These are phyloP conservation scores for Dromius quadrimaculatus DNA, from an alignment of 2,888 invertebrate species.

Conservation along the genomic window DNA sequence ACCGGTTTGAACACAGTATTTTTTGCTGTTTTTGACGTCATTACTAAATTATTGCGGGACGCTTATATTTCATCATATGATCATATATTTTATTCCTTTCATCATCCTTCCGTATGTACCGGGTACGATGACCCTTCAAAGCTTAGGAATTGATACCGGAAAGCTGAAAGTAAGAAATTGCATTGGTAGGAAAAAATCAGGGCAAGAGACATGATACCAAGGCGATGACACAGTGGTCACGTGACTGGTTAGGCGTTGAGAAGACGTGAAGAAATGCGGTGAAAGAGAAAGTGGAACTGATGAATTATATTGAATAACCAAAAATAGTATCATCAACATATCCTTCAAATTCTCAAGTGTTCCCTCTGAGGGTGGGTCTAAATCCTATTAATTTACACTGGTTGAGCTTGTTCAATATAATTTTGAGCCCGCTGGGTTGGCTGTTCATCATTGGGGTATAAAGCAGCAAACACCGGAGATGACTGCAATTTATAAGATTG, in stretches of 20 bases:
- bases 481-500: slow-evolving; percentile 45
- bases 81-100: too few relatives aligned
- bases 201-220: slow-evolving; percentile 8
- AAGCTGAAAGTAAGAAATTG: slow-evolving; percentile 32
- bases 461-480: slow-evolving; percentile 21
- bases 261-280: slow-evolving; percentile 22
- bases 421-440: slow-evolving; percentile 12
- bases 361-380: too few relatives aligned
- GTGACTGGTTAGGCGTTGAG: slow-evolving; percentile 1
- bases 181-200: slow-evolving; percentile 27
- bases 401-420: slow-evolving; percentile 7
- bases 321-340: too few relatives aligned
- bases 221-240: slow-evolving; percentile 21
- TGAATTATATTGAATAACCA: too few relatives aligned
- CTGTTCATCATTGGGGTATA: slow-evolving; percentile 19
- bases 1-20: too few relatives aligned
- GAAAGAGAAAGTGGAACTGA: slow-evolving; percentile 4
- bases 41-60: too few relatives aligned
- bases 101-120: slow-evolving; percentile 1
- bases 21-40: too few relatives aligned
- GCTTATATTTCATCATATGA: too few relatives aligned
- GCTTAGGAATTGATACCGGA: slow-evolving; percentile 9
- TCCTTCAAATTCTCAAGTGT: too few relatives aligned
- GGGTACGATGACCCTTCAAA: slow-evolving; percentile 4
- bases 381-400: background rate